phyloP scores from a whole-genome alignment of 2,113 vertebrate genomes.

The Takifugu flavidus region DNA sequence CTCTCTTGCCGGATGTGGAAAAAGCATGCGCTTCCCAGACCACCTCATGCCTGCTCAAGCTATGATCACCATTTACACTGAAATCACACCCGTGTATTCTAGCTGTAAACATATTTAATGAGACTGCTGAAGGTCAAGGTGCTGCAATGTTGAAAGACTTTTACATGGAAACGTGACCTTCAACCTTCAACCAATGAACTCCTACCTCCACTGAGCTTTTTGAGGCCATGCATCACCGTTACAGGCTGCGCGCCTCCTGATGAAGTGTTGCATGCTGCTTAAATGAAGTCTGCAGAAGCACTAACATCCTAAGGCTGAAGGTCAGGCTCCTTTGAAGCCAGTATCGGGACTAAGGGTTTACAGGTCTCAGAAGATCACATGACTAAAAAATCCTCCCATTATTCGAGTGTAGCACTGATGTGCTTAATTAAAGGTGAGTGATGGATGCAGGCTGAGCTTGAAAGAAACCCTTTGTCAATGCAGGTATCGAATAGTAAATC shows the following conservation, averaged over 20 bases:
- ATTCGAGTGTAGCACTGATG: slow-evolving; percentile 11
- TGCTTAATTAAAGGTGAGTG: slow-evolving; percentile 31
- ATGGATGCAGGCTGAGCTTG: slow-evolving; percentile 22
- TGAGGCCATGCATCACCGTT: slow-evolving; percentile 5
- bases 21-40: slow-evolving; percentile 22
- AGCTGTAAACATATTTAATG: slow-evolving; percentile 9
- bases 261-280: slow-evolving; percentile 38
- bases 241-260: slow-evolving; percentile 28
- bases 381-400: slow-evolving; percentile 11
- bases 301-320: slow-evolving; percentile 6
- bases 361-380: slow-evolving; percentile 27
- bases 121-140: neutral
- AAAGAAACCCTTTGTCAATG: slow-evolving; percentile 16
- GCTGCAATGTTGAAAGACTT: neutral
- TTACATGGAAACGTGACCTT: slow-evolving; percentile 27
- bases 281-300: slow-evolving; percentile 28
- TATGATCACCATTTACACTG: slow-evolving; percentile 7
- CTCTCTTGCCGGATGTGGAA: slow-evolving; percentile 32
- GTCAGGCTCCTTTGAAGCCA: slow-evolving; percentile 40
- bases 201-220: slow-evolving; percentile 7
- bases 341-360: slow-evolving; percentile 12
- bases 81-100: slow-evolving; percentile 12
- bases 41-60: slow-evolving; percentile 17
- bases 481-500: slow-evolving; percentile 25
- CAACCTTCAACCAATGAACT: slow-evolving; percentile 31